Conservation (phyloP, 2,113 vertebrate genomes). For the Chrysochloris asiatica region DNA sequence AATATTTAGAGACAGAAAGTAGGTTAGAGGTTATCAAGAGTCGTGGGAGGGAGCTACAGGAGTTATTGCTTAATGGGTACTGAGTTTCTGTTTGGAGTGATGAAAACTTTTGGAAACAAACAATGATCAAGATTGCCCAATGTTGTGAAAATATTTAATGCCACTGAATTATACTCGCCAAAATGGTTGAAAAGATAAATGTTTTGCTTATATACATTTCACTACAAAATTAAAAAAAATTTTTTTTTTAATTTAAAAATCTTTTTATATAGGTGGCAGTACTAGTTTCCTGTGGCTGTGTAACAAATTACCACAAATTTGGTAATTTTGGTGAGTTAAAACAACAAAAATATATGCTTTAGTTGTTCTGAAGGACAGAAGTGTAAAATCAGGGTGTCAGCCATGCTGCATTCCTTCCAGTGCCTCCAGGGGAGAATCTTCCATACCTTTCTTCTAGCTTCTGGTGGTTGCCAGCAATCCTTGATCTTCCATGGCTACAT, state of each 20-base stretch:
- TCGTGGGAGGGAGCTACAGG: background rate
- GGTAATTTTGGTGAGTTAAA: background rate
- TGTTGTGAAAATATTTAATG: background rate
- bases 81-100: background rate
- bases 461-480: background rate
- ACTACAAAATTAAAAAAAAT: no score
- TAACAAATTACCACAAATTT: background rate
- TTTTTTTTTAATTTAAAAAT: no score
- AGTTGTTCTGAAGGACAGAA: background rate
- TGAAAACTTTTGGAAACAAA: background rate
- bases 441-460: background rate
- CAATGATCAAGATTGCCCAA: background rate
- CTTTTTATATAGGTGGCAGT: background rate
- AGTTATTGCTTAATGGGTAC: background rate
- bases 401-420: background rate
- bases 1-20: background rate
- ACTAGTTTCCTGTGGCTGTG: background rate
- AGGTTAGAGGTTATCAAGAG: background rate
- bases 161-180: background rate
- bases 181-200: background rate
- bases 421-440: no score
- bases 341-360: background rate
- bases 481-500: accelerated
- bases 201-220: background rate
- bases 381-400: background rate